Conservation (phyloP, 2,797 vertebrate species). For the Cygnus olor region DNA sequence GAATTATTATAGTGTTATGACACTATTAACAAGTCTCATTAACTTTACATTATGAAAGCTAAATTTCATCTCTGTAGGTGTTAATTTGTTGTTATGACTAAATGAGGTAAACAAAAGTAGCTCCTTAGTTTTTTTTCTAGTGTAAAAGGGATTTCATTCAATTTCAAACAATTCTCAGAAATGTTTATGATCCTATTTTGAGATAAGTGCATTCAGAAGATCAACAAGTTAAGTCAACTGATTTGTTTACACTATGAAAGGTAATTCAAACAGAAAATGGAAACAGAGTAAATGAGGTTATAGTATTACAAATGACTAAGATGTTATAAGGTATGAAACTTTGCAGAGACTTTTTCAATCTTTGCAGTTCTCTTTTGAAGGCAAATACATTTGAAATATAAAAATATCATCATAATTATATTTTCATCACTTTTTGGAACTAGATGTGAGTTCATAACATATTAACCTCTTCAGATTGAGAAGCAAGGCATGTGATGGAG, state of each 20-base stretch:
- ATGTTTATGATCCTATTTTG: constrained; percentile 36
- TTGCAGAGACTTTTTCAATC: background rate
- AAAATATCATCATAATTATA: background rate
- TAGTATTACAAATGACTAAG: background rate
- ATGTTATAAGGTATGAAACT: background rate
- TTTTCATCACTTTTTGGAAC: background rate
- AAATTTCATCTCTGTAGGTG: background rate
- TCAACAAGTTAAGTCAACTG: constrained; percentile 23
- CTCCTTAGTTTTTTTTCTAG: background rate
- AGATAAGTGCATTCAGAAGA: constrained; percentile 3
- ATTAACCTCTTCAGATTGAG: background rate
- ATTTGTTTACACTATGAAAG: constrained; percentile 36
- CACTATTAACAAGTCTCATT: background rate
- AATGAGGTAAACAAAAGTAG: background rate
- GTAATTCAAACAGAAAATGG: constrained; percentile 25
- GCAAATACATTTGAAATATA: background rate
- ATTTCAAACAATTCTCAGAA: constrained; percentile 16
- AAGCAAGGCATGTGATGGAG: background rate
- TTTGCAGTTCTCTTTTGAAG: background rate
- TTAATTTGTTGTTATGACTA: background rate
- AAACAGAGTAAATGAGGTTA: constrained; percentile 35
- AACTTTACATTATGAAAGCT: background rate
- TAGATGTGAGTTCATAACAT: too few relatives aligned
- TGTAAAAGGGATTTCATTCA: background rate
- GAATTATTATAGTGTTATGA: background rate